Evolutionary conservation across 2,113 vertebrate genomes (phyloP).

Genomic region (Taxidea taxus): DNA sequence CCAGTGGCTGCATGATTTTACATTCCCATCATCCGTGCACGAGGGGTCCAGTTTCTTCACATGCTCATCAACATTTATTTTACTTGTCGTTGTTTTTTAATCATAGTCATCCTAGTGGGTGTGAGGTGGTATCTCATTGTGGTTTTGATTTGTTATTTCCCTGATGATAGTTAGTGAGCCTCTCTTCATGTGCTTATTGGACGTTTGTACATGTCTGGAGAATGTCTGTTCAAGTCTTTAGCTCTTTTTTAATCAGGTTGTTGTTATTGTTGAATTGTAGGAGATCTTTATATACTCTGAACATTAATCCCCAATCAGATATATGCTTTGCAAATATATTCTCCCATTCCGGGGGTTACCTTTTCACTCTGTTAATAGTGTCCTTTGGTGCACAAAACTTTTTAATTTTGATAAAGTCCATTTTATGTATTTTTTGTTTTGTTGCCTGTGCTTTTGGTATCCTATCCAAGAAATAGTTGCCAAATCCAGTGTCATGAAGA

Average conservation of each 20-base stretch:
- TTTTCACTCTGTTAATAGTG: not conserved
- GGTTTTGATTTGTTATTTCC: not conserved
- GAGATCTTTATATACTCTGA: not conserved
- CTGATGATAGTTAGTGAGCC: not conserved
- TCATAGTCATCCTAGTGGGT: not conserved
- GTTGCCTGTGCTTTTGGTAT: not conserved
- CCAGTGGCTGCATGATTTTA: not conserved
- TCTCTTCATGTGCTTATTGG: not conserved
- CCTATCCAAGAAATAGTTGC: not conserved
- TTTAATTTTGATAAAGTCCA: not conserved
- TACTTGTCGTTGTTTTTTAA: not conserved
- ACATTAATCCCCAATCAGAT: not conserved
- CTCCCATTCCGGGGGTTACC: not conserved
- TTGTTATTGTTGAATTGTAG: not conserved
- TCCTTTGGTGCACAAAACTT: not conserved
- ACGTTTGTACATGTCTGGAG: not conserved
- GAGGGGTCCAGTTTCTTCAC: not conserved
- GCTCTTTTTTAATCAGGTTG: not conserved
- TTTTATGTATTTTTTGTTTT: not conserved
- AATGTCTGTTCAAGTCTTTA: not conserved
- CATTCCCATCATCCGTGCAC: not conserved
- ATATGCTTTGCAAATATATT: not conserved
- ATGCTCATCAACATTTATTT: not conserved
- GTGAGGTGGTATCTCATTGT: not conserved
- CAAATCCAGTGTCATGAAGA: not conserved